Evolutionary conservation across 2,888 invertebrate genomes (phyloP).

Genomic region (Drosophila greeni): DNA sequence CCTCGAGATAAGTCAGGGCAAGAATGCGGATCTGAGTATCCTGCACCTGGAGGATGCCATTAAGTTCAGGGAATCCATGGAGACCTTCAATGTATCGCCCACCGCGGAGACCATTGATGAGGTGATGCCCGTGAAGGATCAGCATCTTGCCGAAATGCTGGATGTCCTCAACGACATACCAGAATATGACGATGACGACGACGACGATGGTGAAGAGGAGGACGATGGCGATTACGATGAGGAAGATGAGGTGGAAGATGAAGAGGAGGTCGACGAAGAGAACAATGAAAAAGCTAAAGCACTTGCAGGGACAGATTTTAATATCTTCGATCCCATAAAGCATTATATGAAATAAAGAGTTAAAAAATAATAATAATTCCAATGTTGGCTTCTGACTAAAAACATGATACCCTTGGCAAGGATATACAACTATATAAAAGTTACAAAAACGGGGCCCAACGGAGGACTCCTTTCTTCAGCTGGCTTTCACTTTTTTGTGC

Average conservation of each 20-base stretch:
- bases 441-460: neutral
- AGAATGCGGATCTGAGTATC: conserved; percentile 36
- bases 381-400: neutral
- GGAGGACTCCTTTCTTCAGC: neutral
- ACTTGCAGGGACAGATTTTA: neutral
- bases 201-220: conserved; percentile 16
- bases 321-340: neutral
- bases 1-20: conserved; percentile 38
- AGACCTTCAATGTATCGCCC: conserved; percentile 33
- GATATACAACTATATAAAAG: neutral
- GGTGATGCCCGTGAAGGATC: conserved; percentile 55
- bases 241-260: conserved; percentile 13
- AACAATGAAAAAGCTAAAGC: neutral
- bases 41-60: conserved; percentile 50
- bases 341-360: neutral
- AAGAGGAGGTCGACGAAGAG: conserved; percentile 23
- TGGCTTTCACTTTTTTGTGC: conserved; percentile 37
- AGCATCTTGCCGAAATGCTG: conserved; percentile 42
- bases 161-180: conserved; percentile 5
- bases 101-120: conserved; percentile 39
- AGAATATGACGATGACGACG: conserved; percentile 27
- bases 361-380: neutral
- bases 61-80: conserved; percentile 49
- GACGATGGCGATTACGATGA: conserved; percentile 13
- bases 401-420: neutral